Base-by-base conservation (phyloP, 2,797 vertebrate species). In the Zenarchopterus dispar region DNA sequence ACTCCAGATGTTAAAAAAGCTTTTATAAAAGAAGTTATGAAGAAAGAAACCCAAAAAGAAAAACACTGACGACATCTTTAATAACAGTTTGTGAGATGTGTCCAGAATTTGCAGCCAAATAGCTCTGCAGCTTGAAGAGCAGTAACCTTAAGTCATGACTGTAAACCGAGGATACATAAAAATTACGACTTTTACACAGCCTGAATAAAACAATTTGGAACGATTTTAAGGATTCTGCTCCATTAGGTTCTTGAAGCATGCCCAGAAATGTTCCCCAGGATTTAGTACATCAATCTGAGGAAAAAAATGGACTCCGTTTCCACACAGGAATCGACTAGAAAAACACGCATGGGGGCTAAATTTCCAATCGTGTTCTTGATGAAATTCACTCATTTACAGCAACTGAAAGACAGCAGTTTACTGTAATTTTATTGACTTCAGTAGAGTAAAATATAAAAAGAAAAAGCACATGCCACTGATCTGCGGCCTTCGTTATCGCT, bases 251-350 rank as follows among this genome's bases (percentile, higher is more conserved):
- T 1, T 31, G 42, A 42, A 15, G 11, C 36, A 15, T 39, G 36
- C 36, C 8, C 43, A 56, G 19, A 26, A 24, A 47, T 21, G n/a
- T 39, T 44, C 1, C 22, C 24, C 19, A 7, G 22, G 13, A 15
- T 44, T 28, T 47, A 48, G 49, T 51, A 10, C 18, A 3, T 22
- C 36, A 46, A 52, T 57, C 10, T 61, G 19, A 60, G 22, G 44
- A 41, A 58, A n/a, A 42, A 15, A 18, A 39, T 31, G 1, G n/a
- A 52, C 16, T 56, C 4, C 46, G 26, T 47, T 39, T 15, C 36
- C 36, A 39, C 13, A 39, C 9, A 36, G 13, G 36, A 39, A 39
- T 39, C 36, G 15, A 4, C 36, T 15, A 15, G 11, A 39, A 36
- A 36, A 36, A 36, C 33, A 36, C 9, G 13, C 33, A 36, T 36